Evolutionary conservation across 2,797 vertebrate species (phyloP).

Genomic region (Schizopygopsis malacanthus): DNA sequence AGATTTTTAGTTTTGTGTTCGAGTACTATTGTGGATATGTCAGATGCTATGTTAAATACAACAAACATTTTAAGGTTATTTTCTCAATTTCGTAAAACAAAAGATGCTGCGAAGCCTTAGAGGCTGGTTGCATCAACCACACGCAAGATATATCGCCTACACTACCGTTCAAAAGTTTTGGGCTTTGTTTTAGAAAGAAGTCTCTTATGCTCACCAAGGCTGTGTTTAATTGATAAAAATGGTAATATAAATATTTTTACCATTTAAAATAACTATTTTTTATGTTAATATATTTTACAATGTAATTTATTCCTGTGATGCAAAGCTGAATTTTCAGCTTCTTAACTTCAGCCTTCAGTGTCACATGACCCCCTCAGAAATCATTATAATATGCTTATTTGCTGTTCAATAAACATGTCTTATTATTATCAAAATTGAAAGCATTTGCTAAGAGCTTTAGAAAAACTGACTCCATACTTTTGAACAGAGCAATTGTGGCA

Average conservation of each 20-base stretch:
- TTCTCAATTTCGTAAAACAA: background rate
- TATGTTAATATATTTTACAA: background rate
- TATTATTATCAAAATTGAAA: background rate
- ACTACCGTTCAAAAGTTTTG: background rate
- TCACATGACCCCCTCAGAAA: background rate
- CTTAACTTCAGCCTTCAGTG: background rate
- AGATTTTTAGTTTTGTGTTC: background rate
- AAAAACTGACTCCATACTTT: background rate
- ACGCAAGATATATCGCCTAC: background rate
- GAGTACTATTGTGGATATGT: conserved; percentile 6
- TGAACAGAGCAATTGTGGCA: background rate
- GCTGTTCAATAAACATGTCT: background rate
- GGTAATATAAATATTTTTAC: background rate
- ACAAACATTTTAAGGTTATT: background rate
- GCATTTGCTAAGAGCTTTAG: background rate
- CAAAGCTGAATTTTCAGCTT: background rate
- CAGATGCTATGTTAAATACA: background rate
- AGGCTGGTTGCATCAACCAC: background rate
- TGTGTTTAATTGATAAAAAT: background rate
- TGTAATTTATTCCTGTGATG: background rate
- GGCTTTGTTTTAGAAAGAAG: background rate
- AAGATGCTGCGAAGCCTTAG: background rate
- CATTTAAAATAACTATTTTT: background rate
- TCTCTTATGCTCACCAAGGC: background rate
- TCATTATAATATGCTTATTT: background rate